A percentile compares a stretch with the other conserved stretches of the same genome.
These are phyloP conservation scores for Adelges cooleyi DNA, from an alignment of 1,140 invertebrate species.

Conservation along the genomic window DNA sequence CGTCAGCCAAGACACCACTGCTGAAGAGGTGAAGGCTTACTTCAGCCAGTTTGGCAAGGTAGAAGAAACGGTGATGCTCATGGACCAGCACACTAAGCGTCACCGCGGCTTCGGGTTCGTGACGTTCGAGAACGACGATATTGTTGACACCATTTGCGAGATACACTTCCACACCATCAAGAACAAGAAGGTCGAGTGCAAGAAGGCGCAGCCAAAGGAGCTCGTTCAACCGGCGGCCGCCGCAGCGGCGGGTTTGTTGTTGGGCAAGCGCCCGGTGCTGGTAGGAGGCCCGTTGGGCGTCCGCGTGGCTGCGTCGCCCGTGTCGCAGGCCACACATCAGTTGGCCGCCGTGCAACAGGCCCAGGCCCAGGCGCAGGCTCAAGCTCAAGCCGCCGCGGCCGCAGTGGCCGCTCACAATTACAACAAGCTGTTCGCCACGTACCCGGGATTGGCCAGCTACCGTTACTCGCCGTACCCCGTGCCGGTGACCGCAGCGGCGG, in stretches of 20 bases:
- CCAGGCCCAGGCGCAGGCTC: constrained; percentile 47
- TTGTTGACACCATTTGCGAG: constrained; percentile 80
- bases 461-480: constrained; percentile 60
- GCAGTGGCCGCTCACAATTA: constrained; percentile 44
- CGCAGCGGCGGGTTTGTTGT: constrained; percentile 43
- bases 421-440: constrained; percentile 56
- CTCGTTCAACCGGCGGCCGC: constrained; percentile 52
- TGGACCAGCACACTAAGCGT: constrained; percentile 87
- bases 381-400: constrained; percentile 40
- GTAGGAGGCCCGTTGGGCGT: constrained; percentile 48
- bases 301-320: constrained; percentile 45
- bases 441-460: constrained; percentile 53
- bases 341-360: constrained; percentile 45
- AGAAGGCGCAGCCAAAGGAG: constrained; percentile 85
- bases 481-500: constrained; percentile 43
- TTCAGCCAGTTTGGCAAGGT: constrained; percentile 86
- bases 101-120: constrained; percentile 85
- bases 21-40: constrained; percentile 81
- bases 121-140: constrained; percentile 82
- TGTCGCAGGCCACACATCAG: constrained; percentile 39
- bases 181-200: constrained; percentile 87
- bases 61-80: constrained; percentile 85
- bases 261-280: constrained; percentile 60
- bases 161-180: constrained; percentile 88
- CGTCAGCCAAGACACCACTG: constrained; percentile 80